Base-by-base conservation (phyloP, 2,888 invertebrate species). In the Charanyca ferruginea region DNA sequence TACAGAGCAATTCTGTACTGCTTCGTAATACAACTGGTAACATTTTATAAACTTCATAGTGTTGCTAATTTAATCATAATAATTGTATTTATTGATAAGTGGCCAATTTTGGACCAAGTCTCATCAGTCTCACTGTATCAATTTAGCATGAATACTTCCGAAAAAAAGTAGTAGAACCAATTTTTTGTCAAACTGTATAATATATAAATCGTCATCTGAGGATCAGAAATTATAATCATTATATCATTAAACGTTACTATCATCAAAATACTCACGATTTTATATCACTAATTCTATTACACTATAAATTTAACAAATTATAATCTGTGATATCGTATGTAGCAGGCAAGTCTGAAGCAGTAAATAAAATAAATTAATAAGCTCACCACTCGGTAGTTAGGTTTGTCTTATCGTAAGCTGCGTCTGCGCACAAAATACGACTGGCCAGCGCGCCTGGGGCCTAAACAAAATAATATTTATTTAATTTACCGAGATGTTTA, bases 341-440 rank as follows among this genome's bases (percentile, higher is more conserved):
- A 73, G 73, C 66, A 62, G 74, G 72, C 79, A 68, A 73, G 79
- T 68, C 66, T 54, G 62, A 52, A 51, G 79, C 69, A 82, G 81
- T 89, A 87, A 87, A 87, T 84, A 85, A 84, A 84, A 83, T 84
- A 79, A 89, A 89, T 88, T 88, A 87, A 88, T 88, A 89, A 88
- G 87, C 85, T 83, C 83, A 83, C 85, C 83, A 87, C 84, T 87
- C 83, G 85, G 88, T 89, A 89, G 89, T 89, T 88, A 87, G 83
- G 77, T 76, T 72, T 66, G 81, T 78, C 85, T 88, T 82, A 83
- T 86, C 82, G 69, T 59, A 59, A 63, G 77, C 63, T 76, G 81
- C 79, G 85, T 80, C 73, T 67, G 82, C 78, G 85, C 83, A 77
- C 79, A 83, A 81, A 77, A 75, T 86, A 87, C 77, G 83, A 73